Evolutionary conservation across 1,140 invertebrate genomes (phyloP).

Genomic region (Bursaphelenchus mucronatus): DNA sequence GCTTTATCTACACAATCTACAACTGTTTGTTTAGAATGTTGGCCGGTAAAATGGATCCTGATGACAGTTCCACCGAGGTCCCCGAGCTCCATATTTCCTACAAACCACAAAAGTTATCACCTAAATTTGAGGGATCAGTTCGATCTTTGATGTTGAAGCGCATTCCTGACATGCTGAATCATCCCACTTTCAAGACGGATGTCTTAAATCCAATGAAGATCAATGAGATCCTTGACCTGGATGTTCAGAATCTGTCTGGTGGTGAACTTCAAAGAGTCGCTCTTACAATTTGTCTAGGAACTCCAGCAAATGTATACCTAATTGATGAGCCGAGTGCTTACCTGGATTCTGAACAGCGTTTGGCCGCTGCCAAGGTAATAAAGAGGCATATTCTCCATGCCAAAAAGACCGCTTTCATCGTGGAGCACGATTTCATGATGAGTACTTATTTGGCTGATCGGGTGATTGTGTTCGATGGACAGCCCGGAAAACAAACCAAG

Average conservation of each 20-base stretch:
- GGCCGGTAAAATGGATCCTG: conserved; percentile 86
- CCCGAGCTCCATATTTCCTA: conserved; percentile 95
- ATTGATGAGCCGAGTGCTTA: conserved; percentile 99
- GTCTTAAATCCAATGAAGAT: conserved; percentile 98
- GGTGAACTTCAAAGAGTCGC: conserved; percentile 98
- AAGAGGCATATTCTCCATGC: conserved; percentile 98
- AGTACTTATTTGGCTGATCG: conserved; percentile 96
- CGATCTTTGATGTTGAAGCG: conserved; percentile 61
- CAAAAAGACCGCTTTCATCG: conserved; percentile 98
- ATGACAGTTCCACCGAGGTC: conserved; percentile 78
- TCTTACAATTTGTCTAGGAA: conserved; percentile 87
- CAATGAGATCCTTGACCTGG: conserved; percentile 92
- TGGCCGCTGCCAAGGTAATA: conserved; percentile 97
- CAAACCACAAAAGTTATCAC: conserved; percentile 99
- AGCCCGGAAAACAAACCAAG: conserved; percentile 77
- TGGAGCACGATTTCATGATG: conserved; percentile 99
- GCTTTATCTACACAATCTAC: neutral
- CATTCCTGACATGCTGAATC: conserved; percentile 43
- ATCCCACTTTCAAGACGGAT: conserved; percentile 92
- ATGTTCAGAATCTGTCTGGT: conserved; percentile 92
- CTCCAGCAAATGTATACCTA: conserved; percentile 96
- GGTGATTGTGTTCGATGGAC: conserved; percentile 96
- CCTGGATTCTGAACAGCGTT: conserved; percentile 98
- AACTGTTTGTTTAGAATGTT: conserved; percentile 71
- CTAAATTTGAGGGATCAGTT: conserved; percentile 89